Evolutionary conservation across 1,140 invertebrate genomes (phyloP).

Genomic region (Anagrus nilaparvatae): DNA sequence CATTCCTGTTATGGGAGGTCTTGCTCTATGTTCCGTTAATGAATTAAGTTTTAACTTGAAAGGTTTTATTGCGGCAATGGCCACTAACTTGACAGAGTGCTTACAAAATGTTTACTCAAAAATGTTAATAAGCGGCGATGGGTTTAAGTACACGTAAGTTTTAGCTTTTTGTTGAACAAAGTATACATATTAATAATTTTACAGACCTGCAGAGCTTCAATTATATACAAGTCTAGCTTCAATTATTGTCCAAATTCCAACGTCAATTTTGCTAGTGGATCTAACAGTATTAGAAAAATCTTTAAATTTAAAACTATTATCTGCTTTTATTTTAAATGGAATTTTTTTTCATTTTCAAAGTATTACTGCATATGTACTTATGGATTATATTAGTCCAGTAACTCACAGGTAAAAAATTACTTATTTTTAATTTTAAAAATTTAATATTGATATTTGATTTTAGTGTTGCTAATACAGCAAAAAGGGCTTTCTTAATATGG

Average conservation of each 20-base stretch:
- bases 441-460: conserved; percentile 25
- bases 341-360: conserved; percentile 82
- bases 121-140: conserved; percentile 68
- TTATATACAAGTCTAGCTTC: conserved; percentile 76
- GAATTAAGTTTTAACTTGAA: conserved; percentile 71
- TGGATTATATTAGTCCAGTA: conserved; percentile 78
- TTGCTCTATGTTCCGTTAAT: conserved; percentile 73
- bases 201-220: conserved; percentile 73
- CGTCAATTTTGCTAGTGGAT: conserved; percentile 60
- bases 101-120: conserved; percentile 81
- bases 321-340: conserved; percentile 63
- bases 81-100: conserved; percentile 77
- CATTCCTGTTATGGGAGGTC: conserved; percentile 74
- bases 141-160: conserved; percentile 71
- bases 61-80: conserved; percentile 70
- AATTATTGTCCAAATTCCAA: conserved; percentile 69
- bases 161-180: neutral
- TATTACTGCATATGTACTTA: conserved; percentile 75
- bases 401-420: conserved; percentile 61
- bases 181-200: conserved; percentile 18
- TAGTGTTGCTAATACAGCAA: conserved; percentile 80
- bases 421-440: conserved; percentile 2
- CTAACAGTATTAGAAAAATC: conserved; percentile 41
- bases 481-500: conserved; percentile 76
- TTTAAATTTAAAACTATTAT: conserved; percentile 45